Conservation (phyloP, 2,113 vertebrate species). For the Egretta garzetta region DNA sequence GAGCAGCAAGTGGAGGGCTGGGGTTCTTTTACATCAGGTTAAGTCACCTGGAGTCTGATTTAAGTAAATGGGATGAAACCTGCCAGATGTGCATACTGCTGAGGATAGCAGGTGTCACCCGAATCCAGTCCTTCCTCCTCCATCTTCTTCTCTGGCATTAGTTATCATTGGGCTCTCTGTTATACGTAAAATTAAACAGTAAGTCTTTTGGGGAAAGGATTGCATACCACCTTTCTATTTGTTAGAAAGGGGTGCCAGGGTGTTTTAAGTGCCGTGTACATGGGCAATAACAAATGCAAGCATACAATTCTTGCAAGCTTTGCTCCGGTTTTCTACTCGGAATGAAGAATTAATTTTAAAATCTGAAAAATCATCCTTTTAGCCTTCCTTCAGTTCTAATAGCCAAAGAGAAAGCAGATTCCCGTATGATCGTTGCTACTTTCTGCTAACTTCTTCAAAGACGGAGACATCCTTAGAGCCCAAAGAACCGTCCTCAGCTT, state of each 20-base stretch:
- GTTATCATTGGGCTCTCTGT: background rate
- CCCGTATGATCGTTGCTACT: fast-evolving
- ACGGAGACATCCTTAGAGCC: fast-evolving
- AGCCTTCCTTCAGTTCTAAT: background rate
- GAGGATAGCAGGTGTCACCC: background rate
- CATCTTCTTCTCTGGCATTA: background rate
- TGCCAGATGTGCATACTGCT: background rate
- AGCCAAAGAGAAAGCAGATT: background rate
- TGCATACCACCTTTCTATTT: background rate
- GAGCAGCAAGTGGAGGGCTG: background rate
- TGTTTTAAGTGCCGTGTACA: background rate
- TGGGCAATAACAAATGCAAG: background rate
- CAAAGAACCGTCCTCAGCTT: fast-evolving
- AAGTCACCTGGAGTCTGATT: background rate
- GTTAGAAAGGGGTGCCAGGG: fast-evolving
- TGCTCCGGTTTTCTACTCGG: fast-evolving
- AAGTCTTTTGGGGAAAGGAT: background rate
- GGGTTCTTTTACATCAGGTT: background rate
- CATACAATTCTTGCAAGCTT: background rate
- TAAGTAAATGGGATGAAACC: background rate
- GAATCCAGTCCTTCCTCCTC: background rate
- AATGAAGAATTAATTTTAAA: background rate
- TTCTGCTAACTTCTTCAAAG: background rate
- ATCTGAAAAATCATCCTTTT: background rate
- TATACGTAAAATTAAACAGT: background rate